phyloP scores from a whole-genome alignment of 2,113 vertebrate genomes.

The Lophura nycthemera region DNA sequence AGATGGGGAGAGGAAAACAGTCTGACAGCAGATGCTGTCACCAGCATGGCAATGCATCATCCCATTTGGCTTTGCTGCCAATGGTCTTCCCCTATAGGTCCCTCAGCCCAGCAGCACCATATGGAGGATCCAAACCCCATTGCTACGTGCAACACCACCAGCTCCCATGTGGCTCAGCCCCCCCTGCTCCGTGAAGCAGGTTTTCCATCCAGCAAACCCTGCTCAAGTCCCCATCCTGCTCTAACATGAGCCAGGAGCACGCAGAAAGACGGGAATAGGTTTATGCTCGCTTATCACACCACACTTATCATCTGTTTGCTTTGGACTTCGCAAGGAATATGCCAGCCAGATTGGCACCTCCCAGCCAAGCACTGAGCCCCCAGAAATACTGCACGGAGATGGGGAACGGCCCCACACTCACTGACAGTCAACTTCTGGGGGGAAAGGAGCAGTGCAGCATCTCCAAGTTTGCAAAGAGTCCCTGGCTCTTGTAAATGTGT shows the following conservation, averaged over 20 bases:
- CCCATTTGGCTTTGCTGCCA: background rate
- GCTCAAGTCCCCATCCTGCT: background rate
- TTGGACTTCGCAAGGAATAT: background rate
- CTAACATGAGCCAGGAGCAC: background rate
- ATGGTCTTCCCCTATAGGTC: background rate
- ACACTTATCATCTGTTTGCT: background rate
- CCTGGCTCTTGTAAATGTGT: slow-evolving; percentile 63
- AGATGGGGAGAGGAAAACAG: background rate
- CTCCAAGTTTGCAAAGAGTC: slow-evolving; percentile 23
- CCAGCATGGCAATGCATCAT: background rate
- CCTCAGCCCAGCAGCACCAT: background rate
- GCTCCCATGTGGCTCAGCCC: background rate
- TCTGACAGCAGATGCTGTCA: background rate
- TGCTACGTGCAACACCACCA: accelerated
- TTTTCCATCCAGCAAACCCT: background rate
- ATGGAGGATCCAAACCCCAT: background rate
- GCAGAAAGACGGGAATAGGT: background rate
- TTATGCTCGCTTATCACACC: background rate
- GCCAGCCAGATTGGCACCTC: background rate
- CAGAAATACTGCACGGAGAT: background rate
- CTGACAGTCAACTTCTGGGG: background rate
- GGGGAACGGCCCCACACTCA: background rate
- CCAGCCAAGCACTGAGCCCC: background rate
- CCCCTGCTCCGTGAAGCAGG: background rate
- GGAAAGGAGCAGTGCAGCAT: background rate